Percentiles rank a stretch among this genome's conserved stretches.
Evolutionary conservation across 2,113 vertebrate species (phyloP).

Genomic region (Leucopsar rothschildi): DNA sequence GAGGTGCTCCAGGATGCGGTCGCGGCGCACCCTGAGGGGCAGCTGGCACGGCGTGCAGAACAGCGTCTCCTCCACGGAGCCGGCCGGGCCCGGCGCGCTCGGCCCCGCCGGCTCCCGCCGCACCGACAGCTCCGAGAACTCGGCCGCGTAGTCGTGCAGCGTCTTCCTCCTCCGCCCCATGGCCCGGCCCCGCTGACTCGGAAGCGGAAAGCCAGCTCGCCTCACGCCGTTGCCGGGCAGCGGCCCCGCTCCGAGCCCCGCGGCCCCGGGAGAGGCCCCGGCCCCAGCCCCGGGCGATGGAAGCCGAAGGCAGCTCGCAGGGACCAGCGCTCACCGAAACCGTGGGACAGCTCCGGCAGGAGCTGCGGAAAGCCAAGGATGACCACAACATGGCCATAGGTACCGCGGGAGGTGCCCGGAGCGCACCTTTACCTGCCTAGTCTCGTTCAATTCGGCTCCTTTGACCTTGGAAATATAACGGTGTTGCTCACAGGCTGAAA

Average conservation of each 20-base stretch:
- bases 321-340: not conserved
- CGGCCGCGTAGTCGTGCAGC: not conserved
- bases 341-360: not conserved
- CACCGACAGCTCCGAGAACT: not conserved
- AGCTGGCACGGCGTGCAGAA: not conserved
- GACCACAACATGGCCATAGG: not conserved
- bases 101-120: not conserved
- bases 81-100: not conserved
- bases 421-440: not conserved
- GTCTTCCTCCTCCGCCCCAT: not conserved
- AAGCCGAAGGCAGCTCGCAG: not conserved
- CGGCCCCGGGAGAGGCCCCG: not conserved
- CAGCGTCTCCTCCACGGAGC: not conserved
- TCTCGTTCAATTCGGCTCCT: not conserved
- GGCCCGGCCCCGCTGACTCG: not conserved
- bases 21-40: not conserved
- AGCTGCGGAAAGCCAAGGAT: not conserved
- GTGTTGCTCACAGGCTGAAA: not conserved
- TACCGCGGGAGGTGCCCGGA: not conserved
- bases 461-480: not conserved
- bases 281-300: not conserved
- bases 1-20: not conserved
- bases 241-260: not conserved
- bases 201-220: not conserved
- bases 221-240: not conserved